Evolutionary conservation across 1,140 invertebrate species (phyloP).

Genomic region (Drosophila obscura): DNA sequence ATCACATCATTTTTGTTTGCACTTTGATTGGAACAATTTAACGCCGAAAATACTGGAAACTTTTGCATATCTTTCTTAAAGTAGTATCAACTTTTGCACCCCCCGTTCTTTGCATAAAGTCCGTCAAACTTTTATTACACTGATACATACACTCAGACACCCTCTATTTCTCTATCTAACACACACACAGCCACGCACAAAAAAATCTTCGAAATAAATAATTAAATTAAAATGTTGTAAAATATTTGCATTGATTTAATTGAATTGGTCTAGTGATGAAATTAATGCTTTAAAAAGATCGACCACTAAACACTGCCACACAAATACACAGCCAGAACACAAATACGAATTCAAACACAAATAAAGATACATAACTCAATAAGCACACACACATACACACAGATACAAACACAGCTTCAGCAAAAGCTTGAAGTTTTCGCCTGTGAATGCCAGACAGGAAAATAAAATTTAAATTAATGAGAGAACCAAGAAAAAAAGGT

Average conservation of each 20-base stretch:
- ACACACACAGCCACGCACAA: constrained; percentile 24
- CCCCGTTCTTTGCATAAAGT: constrained; percentile 45
- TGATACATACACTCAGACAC: constrained; percentile 13
- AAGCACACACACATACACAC: constrained; percentile 21
- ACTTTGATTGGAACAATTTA: constrained; percentile 51
- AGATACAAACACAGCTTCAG: constrained; percentile 35
- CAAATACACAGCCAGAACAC: constrained; percentile 24
- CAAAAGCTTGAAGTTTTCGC: constrained; percentile 39
- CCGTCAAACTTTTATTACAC: constrained; percentile 37
- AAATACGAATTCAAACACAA: constrained; percentile 26
- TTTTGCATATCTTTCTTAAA: constrained; percentile 52
- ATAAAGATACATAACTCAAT: constrained; percentile 18
- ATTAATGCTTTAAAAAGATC: constrained; percentile 43
- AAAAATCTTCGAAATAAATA: constrained; percentile 30
- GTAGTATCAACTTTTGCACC: constrained; percentile 63
- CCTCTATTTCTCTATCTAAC: constrained; percentile 9
- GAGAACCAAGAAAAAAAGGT: not conserved
- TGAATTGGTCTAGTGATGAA: constrained; percentile 58
- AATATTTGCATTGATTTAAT: constrained; percentile 55
- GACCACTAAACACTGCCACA: constrained; percentile 20
- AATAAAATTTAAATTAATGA: constrained; percentile 24
- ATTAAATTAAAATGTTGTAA: constrained; percentile 43
- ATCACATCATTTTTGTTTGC: constrained; percentile 58
- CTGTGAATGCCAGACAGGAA: constrained; percentile 46
- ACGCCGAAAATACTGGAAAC: constrained; percentile 30